Conservation (phyloP, 2,797 vertebrate genomes). For the Danio choprae region DNA sequence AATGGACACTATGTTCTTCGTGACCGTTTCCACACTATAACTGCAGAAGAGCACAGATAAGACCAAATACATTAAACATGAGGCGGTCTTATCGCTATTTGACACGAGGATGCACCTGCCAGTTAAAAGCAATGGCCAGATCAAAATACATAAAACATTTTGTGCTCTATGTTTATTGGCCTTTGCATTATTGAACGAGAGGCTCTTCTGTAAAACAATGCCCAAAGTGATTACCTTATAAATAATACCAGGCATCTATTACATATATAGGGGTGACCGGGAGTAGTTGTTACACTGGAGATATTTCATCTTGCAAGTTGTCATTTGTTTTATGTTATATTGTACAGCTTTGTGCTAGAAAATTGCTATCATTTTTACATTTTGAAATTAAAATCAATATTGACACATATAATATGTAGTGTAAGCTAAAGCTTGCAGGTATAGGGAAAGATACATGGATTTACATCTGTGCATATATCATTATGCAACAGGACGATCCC, state of each 20-base stretch:
- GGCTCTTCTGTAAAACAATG: background rate
- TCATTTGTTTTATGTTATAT: background rate
- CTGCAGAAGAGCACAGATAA: background rate
- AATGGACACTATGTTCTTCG: slow-evolving; percentile 34
- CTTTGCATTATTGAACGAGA: slow-evolving; percentile 9
- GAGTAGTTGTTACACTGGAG: background rate
- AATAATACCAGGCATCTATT: background rate
- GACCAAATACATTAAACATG: slow-evolving; percentile 22
- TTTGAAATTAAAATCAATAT: too few species aligned
- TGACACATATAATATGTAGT: too few species aligned
- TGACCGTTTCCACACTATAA: slow-evolving; percentile 3
- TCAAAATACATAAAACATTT: slow-evolving; percentile 21
- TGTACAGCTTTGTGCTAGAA: too few species aligned
- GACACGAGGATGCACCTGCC: background rate
- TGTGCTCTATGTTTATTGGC: background rate
- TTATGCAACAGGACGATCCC: too few species aligned
- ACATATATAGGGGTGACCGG: background rate
- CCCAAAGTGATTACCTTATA: slow-evolving; percentile 5
- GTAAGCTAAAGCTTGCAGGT: too few species aligned
- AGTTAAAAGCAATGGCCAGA: background rate
- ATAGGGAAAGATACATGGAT: too few species aligned
- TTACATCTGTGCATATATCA: too few species aligned
- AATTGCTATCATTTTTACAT: too few species aligned
- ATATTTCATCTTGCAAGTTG: background rate
- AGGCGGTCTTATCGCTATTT: slow-evolving; percentile 5